Evolutionary conservation across 2,797 vertebrate genomes (phyloP).

Genomic region (Synanceia verrucosa): DNA sequence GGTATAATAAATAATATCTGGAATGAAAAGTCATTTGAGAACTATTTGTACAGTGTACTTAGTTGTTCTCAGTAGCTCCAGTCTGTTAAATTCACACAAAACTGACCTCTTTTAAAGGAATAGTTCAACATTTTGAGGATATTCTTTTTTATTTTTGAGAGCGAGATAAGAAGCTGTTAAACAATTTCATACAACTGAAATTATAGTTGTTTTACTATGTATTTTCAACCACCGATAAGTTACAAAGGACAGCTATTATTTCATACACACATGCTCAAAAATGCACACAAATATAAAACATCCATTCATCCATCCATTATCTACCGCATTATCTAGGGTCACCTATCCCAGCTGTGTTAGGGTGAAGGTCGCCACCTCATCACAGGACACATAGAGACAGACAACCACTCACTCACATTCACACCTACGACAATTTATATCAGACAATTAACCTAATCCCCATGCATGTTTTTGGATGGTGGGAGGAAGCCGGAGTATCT

Average conservation of each 20-base stretch:
- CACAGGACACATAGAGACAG: no score
- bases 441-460: no score
- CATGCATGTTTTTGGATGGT: no score
- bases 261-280: not conserved
- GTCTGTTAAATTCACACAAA: not conserved
- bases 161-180: not conserved
- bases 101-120: not conserved
- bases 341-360: no score
- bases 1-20: not conserved
- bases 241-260: not conserved
- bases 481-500: no score
- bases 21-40: not conserved
- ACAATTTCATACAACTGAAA: not conserved
- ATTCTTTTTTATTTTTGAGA: not conserved
- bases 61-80: not conserved
- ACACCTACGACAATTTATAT: no score
- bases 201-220: fast-evolving
- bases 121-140: not conserved
- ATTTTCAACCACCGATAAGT: no score
- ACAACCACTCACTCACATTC: no score
- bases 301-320: no score
- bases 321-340: no score
- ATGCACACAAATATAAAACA: not conserved
- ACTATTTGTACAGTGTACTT: not conserved
- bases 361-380: no score